These are phyloP conservation scores for Barypeithes pellucidus DNA, from an alignment of 2,888 invertebrate species.

Conservation along the genomic window DNA sequence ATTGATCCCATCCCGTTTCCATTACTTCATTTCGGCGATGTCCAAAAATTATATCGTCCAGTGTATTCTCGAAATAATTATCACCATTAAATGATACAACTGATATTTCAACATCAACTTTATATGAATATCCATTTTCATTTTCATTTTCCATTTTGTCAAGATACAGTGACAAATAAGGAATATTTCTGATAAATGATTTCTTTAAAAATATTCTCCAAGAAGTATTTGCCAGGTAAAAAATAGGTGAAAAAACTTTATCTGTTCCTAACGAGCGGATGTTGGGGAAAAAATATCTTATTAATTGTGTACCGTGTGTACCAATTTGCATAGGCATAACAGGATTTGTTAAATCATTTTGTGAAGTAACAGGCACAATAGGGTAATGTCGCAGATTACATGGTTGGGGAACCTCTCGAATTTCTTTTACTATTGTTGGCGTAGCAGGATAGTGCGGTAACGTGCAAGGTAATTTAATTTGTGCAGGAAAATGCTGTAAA, in stretches of 20 bases:
- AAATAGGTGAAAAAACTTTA: not conserved
- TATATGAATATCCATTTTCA: not conserved
- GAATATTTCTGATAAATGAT: not conserved
- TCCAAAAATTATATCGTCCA: no score
- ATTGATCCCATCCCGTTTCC: no score
- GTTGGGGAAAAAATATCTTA: not conserved
- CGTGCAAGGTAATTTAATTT: no score
- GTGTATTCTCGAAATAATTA: no score
- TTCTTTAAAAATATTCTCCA: not conserved
- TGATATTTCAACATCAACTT: not conserved
- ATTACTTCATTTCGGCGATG: no score
- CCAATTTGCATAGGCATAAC: not conserved
- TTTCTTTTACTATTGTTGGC: no score
- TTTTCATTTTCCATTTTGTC: not conserved
- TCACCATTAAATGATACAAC: not conserved
- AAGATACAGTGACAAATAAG: not conserved
- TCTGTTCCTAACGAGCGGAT: not conserved
- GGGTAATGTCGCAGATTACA: no score
- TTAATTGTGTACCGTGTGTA: not conserved
- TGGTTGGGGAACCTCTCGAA: no score
- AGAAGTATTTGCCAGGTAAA: constrained; percentile 4
- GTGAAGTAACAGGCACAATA: no score
- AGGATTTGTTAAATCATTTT: no score
- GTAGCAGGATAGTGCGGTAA: no score
- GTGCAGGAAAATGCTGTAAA: no score